phyloP scores from a whole-genome alignment of 2,113 vertebrate species.

The Morone saxatilis region DNA sequence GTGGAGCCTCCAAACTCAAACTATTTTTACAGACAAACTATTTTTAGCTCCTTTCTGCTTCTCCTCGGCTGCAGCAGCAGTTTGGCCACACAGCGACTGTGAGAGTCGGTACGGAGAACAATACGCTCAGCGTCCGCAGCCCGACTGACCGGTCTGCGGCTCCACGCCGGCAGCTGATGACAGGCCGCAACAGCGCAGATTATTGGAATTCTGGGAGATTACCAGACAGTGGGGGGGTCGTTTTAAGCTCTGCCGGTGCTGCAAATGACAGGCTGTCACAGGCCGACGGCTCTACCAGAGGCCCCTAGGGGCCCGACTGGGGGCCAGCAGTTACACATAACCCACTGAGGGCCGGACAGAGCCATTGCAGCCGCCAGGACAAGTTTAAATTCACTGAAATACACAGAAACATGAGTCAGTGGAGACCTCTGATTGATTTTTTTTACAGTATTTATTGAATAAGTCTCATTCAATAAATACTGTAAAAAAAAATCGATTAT shows the following conservation, averaged over 20 bases:
- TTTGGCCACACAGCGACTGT: constrained; percentile 47
- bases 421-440: too few species aligned
- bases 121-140: constrained; percentile 27
- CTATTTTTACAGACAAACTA: constrained; percentile 64
- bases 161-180: constrained; percentile 42
- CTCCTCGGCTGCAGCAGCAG: constrained; percentile 11
- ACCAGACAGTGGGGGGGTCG: constrained; percentile 10
- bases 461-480: too few species aligned
- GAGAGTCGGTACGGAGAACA: constrained; percentile 52
- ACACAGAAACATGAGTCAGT: not conserved
- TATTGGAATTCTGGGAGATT: constrained; percentile 61
- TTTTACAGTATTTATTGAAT: too few species aligned
- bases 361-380: not conserved
- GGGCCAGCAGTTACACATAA: not conserved
- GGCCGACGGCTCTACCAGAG: not conserved
- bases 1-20: constrained; percentile 51
- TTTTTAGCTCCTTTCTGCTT: constrained; percentile 50
- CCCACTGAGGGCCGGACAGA: too few species aligned
- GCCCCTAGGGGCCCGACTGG: constrained; percentile 1
- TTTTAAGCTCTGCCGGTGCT: not conserved
- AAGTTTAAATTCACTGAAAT: not conserved
- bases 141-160: constrained; percentile 44
- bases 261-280: constrained; percentile 42
- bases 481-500: too few species aligned
- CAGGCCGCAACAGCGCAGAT: constrained; percentile 49